Percentiles rank a stretch among this genome's conserved stretches.
phyloP scores from a whole-genome alignment of 2,113 vertebrate species.

The Oncorhynchus kisutch region DNA sequence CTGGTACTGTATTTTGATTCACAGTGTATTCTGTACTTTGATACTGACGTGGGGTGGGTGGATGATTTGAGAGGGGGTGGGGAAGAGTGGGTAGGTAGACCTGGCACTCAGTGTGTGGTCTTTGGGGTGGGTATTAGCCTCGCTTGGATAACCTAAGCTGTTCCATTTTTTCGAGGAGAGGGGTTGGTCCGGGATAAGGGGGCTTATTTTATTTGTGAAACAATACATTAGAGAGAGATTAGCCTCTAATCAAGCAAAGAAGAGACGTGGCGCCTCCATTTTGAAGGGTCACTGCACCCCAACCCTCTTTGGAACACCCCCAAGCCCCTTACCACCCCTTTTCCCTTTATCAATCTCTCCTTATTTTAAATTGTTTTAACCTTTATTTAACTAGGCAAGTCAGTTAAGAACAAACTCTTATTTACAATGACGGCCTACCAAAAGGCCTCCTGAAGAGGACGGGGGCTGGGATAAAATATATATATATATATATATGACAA shows the following conservation, averaged over 20 bases:
- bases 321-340: constrained; percentile 21
- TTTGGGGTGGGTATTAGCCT: constrained; percentile 69
- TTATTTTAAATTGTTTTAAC: too few species aligned
- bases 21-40: constrained; percentile 33
- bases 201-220: constrained; percentile 67
- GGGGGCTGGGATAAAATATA: too few species aligned
- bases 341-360: constrained; percentile 15
- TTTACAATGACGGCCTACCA: too few species aligned
- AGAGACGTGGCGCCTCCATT: constrained; percentile 61
- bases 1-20: too few species aligned
- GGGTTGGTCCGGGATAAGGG: constrained; percentile 33
- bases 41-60: constrained; percentile 47
- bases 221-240: constrained; percentile 70
- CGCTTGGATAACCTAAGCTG: constrained; percentile 81
- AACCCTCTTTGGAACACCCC: background rate
- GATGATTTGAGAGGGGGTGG: background rate
- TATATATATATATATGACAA: too few species aligned
- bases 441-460: too few species aligned
- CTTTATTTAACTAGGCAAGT: too few species aligned
- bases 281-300: constrained; percentile 58
- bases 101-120: constrained; percentile 71
- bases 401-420: too few species aligned
- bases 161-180: constrained; percentile 49
- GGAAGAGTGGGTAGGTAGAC: constrained; percentile 27
- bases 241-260: constrained; percentile 69